Base-by-base conservation (phyloP, 2,797 vertebrate genomes). In the Allobates femoralis region DNA sequence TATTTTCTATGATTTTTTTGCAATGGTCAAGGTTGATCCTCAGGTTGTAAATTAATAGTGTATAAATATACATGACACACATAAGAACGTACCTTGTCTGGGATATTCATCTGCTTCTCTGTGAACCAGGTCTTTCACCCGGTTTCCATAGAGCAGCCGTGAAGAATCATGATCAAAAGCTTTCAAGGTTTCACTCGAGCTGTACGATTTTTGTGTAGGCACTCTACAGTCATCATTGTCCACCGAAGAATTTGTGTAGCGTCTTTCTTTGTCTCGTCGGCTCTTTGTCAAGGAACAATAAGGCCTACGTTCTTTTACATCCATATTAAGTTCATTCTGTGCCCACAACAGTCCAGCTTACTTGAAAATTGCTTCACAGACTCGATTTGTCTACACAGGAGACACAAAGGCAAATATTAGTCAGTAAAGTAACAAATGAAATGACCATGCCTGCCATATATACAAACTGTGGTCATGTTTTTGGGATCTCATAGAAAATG, bases 261-360 rank as follows among this genome's bases (percentile, higher is more conserved):
- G 96, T 85, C 91, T 94, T 50, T 96, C 97, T 73, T 97, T 94
- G 89, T 99, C 97, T 90, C 97, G 95, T 87, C 97, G 95, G 94
- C 96, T 96, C 95, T 98, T 99, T 90, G 98, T 99, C 94, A 99
- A 95, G 91, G 97, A 99, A 94, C 98, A 99, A 92, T 98, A 98
- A 94, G 97, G 97, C 95, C 97, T 95, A 90, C 97, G 97, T 95
- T 99, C 97, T 92, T 97, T 99, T 96, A 98, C 97, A 96, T 99
- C 98, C 98, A 99, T 99, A 91, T 96, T 97, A 96, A 95, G 96
- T 94, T 96, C 97, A 99, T 97, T 96, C 96, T 94, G 95, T 92
- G 94, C 11, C 90, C 88, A 86, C 94, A 93, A 94, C 93, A 89
- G 92, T 88, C 91, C 92, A 83, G 89, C 88, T 91, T 90, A 79